These are phyloP conservation scores for Callaeas wilsoni DNA, from an alignment of 2,113 vertebrate species.

Conservation along the genomic window DNA sequence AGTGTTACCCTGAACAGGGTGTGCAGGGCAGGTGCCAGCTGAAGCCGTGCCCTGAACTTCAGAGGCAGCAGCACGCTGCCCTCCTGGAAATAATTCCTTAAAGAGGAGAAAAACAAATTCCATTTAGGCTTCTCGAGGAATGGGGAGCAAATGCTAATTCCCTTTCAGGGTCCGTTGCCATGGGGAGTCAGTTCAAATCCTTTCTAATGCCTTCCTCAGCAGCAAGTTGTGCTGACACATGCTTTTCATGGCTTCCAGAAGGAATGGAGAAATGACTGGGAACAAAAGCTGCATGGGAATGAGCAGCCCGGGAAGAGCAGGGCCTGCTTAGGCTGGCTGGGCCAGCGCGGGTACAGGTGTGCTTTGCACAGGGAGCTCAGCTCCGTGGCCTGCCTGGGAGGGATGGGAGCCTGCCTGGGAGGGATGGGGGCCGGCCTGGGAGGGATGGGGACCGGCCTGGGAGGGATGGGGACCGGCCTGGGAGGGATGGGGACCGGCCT, in stretches of 20 bases:
- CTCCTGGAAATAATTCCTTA: background rate
- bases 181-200: slow-evolving; percentile 55
- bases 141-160: slow-evolving; percentile 59
- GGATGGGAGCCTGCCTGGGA: background rate
- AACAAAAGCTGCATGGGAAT: background rate
- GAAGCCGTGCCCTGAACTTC: background rate
- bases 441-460: no score
- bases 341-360: background rate
- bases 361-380: no score
- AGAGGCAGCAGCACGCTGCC: background rate
- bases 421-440: background rate
- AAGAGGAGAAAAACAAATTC: slow-evolving; percentile 3
- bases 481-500: no score
- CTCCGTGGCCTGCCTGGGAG: background rate
- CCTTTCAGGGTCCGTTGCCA: slow-evolving; percentile 56
- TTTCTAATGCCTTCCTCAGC: slow-evolving; percentile 32
- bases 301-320: background rate
- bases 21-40: background rate
- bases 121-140: slow-evolving; percentile 20
- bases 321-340: background rate
- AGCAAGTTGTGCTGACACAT: slow-evolving; percentile 44
- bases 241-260: slow-evolving; percentile 32
- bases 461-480: no score
- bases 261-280: background rate
- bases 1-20: background rate